Evolutionary conservation across 2,888 invertebrate genomes (phyloP), one percentile per base, ranked within the genome.

Genomic region (Sarcophaga carnaria): DNA sequence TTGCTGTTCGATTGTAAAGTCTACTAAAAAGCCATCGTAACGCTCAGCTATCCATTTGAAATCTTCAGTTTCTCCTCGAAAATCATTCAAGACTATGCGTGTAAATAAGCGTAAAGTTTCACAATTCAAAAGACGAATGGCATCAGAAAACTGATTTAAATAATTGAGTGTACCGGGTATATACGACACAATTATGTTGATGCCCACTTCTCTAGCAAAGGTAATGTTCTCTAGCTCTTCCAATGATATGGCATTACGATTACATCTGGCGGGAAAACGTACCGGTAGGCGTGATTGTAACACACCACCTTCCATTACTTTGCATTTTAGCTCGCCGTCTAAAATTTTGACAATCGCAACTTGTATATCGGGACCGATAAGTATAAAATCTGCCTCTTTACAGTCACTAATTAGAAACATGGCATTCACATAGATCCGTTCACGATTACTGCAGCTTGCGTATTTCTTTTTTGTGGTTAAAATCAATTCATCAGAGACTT

Each of bases 221-320:
- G 92, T 91, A 4, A 93, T 79, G 63, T 93, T 92, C 83, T 93
- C 92, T 1, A 93, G 83, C 75, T 93, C 93, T 87, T 93, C 93
- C 25, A 90, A 87, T 2, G 93, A 93, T 4, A 92, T 45, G 4
- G 88, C 88, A 79, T 75, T 88, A 3, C 89, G 90, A 4, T 83
- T 17, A 69, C 91, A 92, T 22, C 89, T 86, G 1, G 84, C 60
- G 0, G 92, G 92, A 14, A 93, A 92, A 3, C 90, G 88, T 4
- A 92, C 92, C 0, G 90, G 90, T 89, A 92, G 88, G 11, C 89
- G 89, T 4, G 91, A 88, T 4, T 14, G 60, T 0, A 93, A 88
- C 0, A n/a, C 12, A 0, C 93, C 92, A 0, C 85, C 86, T 2
- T 87, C 89, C 22, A 89, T 89, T 11, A 92, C 91, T 17, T 86